Percentiles rank a stretch among this genome's conserved stretches.
Evolutionary conservation across 2,797 vertebrate species (phyloP).

Genomic region (Pangasius larnaudii): DNA sequence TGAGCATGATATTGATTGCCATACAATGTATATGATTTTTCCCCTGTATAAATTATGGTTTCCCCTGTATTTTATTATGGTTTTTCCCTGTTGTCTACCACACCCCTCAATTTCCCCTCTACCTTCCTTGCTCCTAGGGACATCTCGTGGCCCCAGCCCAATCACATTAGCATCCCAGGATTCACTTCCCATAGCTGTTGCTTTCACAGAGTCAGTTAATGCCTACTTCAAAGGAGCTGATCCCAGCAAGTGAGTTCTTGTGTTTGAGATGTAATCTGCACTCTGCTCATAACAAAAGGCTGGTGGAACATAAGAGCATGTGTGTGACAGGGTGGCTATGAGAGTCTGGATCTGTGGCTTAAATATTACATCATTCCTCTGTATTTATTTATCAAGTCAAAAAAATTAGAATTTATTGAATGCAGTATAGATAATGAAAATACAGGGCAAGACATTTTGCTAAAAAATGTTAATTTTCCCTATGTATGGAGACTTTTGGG

Average conservation of each 20-base stretch:
- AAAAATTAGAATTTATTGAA: not conserved
- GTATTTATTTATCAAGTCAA: not conserved
- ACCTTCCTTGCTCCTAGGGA: conserved; percentile 75
- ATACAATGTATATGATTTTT: not conserved
- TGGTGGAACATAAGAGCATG: not conserved
- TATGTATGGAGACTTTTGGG: no score
- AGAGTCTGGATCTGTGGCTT: not conserved
- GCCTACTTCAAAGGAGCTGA: conserved; percentile 99
- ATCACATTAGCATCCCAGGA: conserved; percentile 94
- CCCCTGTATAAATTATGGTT: not conserved
- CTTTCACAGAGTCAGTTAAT: conserved; percentile 97
- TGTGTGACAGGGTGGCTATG: not conserved
- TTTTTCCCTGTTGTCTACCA: not conserved
- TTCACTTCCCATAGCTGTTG: conserved; percentile 93
- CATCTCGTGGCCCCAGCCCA: conserved; percentile 96
- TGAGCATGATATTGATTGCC: conserved; percentile 14
- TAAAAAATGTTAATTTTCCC: no score
- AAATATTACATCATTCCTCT: not conserved
- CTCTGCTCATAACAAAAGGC: not conserved
- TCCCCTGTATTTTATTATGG: not conserved
- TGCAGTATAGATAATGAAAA: not conserved
- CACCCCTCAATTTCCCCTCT: not conserved
- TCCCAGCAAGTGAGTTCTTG: conserved; percentile 86
- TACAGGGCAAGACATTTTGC: no score
- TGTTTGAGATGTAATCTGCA: not conserved